Evolutionary conservation across 2,113 vertebrate species (phyloP), one percentile per base, ranked within the genome.

Genomic region (Okapia johnstoni): DNA sequence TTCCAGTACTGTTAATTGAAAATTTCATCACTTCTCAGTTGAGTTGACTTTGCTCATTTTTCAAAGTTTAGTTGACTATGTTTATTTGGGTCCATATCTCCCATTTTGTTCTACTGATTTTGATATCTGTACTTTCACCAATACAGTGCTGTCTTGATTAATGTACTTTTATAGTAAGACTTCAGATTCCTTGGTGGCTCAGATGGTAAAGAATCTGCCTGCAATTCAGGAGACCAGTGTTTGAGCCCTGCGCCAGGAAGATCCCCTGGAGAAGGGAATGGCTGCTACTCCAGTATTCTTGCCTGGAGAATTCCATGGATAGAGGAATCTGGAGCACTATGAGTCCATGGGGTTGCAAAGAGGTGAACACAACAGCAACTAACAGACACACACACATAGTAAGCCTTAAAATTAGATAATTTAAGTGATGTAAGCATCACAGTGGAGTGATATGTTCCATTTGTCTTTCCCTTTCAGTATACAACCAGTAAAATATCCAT

Each of bases 351-450:
- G 36, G 21, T 43, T 25, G 21, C 36, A 73, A 73, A 73, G 36
- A 73, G 36, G 10, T 43, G 21, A 11, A 43, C 19, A 73, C 7
- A 43, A 25, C 0, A 1, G 11, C 36, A 43, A 25, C 11, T 23
- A 66, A 66, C 33, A 66, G 19, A 43, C 36, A 43, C 21, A 43
- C 2, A 25, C 12, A 73, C 36, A 60, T 17, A 57, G 17, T 46
- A 77, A 58, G 8, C 23, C 16, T 61, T 81, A 81, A 81, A 63
- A 52, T 61, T 21, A 80, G 48, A 13, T 17, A 79, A 50, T 50
- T 19, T 52, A 28, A 48, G 48, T 80, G 30, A 80, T 52, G 17
- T 13, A 80, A 80, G 30, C 77, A 33, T n/a, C 28, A 52, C 5
- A 10, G 30, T 52, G 77, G 48, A 21, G 48, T 80, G 17, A 52